These are phyloP conservation scores for Aptenodytes forsteri DNA, from an alignment of 2,113 vertebrate species.

Conservation along the genomic window DNA sequence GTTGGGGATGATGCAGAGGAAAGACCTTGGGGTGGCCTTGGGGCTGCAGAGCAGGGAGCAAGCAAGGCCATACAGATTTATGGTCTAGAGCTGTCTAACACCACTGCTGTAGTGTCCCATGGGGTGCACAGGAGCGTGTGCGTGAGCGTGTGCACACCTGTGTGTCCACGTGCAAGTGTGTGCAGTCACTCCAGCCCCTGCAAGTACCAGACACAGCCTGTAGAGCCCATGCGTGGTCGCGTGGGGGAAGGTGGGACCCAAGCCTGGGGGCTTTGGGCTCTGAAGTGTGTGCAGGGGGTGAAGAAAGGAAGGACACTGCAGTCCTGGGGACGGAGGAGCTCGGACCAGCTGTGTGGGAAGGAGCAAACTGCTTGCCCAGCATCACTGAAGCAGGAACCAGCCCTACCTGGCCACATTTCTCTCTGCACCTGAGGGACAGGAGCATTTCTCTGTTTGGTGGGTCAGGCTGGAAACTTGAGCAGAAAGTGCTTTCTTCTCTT, in stretches of 20 bases:
- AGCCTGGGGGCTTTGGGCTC: background rate
- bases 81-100: background rate
- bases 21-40: conserved; percentile 19
- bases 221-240: rapidly evolving
- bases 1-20: background rate
- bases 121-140: background rate
- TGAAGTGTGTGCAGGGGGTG: rapidly evolving
- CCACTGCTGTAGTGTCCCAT: rapidly evolving
- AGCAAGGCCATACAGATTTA: rapidly evolving
- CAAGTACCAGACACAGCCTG: background rate
- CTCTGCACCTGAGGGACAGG: rapidly evolving
- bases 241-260: rapidly evolving
- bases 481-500: background rate
- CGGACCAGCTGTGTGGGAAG: rapidly evolving
- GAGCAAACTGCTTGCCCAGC: background rate
- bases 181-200: background rate
- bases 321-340: background rate
- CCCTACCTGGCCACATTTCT: background rate
- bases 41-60: background rate
- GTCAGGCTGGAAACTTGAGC: background rate
- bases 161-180: rapidly evolving
- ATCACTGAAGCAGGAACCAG: background rate
- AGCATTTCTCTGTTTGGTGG: background rate
- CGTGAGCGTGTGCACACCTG: background rate
- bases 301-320: background rate